phyloP scores from a whole-genome alignment of 1,140 invertebrate species.

The Chrysopa pallens region DNA sequence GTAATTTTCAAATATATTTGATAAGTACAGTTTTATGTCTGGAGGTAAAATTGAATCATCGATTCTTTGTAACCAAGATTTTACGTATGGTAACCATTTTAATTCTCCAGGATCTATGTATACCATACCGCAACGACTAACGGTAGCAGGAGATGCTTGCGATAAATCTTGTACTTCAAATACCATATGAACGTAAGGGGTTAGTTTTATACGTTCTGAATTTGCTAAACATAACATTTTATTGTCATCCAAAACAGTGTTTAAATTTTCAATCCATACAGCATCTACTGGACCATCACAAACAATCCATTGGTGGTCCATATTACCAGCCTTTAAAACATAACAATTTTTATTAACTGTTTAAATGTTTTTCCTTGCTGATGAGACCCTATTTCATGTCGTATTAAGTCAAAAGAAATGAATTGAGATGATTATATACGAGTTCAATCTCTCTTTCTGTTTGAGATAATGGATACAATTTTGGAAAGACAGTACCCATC shows the following conservation, averaged over 20 bases:
- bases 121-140: conserved; percentile 73
- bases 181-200: conserved; percentile 63
- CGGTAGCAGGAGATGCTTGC: conserved; percentile 77
- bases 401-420: background rate
- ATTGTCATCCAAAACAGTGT: conserved; percentile 85
- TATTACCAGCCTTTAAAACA: conserved; percentile 7
- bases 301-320: conserved; percentile 65
- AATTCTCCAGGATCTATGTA: conserved; percentile 70
- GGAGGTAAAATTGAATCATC: conserved; percentile 30
- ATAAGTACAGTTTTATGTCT: conserved; percentile 32
- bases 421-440: too few relatives aligned
- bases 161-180: conserved; percentile 80
- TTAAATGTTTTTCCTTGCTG: background rate
- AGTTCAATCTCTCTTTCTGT: too few relatives aligned
- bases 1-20: conserved; percentile 38
- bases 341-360: background rate
- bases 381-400: background rate
- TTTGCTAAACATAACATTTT: conserved; percentile 80
- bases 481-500: too few relatives aligned
- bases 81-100: conserved; percentile 62
- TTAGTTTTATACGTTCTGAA: conserved; percentile 79
- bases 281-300: conserved; percentile 88
- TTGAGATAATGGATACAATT: too few relatives aligned
- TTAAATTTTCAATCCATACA: conserved; percentile 92
- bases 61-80: conserved; percentile 53